Conservation (phyloP, 2,113 vertebrate species). For the Tonatia bakeri region DNA sequence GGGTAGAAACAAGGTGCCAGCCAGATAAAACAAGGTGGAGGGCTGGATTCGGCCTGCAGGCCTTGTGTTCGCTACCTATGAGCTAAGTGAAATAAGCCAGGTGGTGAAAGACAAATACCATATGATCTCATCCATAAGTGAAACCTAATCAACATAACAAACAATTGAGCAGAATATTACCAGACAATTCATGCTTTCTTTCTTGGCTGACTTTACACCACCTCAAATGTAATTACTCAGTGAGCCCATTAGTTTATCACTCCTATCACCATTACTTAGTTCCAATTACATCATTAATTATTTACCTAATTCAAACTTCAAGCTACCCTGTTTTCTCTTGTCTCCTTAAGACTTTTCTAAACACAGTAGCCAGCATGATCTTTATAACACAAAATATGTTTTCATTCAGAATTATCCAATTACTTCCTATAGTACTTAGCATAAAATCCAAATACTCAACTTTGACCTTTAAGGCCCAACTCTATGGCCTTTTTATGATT, state of each 20-base stretch:
- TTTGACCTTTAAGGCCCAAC: background rate
- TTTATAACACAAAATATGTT: background rate
- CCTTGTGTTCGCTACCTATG: no score
- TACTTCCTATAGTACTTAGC: background rate
- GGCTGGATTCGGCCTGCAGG: no score
- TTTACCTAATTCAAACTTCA: background rate
- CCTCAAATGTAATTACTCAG: background rate
- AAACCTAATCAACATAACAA: no score
- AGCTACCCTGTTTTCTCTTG: background rate
- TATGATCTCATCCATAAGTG: no score
- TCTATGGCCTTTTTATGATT: background rate
- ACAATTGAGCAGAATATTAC: no score
- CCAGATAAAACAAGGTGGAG: no score
- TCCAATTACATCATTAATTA: background rate
- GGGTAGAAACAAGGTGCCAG: no score
- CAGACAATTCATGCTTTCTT: background rate
- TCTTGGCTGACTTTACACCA: background rate
- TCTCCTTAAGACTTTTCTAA: background rate
- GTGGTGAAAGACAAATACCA: no score
- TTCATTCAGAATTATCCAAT: background rate
- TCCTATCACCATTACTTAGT: background rate
- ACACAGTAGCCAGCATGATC: background rate
- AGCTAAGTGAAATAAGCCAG: no score
- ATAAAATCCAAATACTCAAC: background rate
- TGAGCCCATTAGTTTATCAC: background rate